Base-by-base conservation (phyloP, 2,888 invertebrate genomes). In the Agrochola circellaris region DNA sequence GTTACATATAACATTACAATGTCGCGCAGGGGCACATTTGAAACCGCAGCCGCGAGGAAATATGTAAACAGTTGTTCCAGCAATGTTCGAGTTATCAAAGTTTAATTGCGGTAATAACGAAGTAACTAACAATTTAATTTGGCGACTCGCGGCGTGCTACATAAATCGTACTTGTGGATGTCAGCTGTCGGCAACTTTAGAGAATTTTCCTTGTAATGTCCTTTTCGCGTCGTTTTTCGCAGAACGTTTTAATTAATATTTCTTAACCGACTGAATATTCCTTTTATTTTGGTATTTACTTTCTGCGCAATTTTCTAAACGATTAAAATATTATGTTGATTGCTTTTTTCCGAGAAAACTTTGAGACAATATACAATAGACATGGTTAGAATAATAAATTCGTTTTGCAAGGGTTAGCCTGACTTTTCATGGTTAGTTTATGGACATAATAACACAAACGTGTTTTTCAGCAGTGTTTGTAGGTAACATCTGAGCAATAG, bases 111-210 rank as follows among this genome's bases (percentile, higher is more conserved):
- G 95, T 91, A 94, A 95, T 96, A 95, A 94, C 94, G 93, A 93
- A 95, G 92, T 92, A 93, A 95, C 92, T 94, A 95, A 94, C 95
- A 94, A 93, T 95, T 96, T 95, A 95, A 95, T 96, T 96, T 94
- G 93, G 93, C 91, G 92, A 92, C 93, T 93, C 91, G 91, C 88
- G 88, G 91, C 90, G 91, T 89, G 93, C 93, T 92, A 93, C 94
- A 95, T 96, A 96, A 96, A 96, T 96, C 92, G 93, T 95, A 95
- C 95, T 96, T 94, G 93, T 93, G 92, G 95, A 95, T 95, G 96
- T 96, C 96, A 96, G 95, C 95, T 95, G 96, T 95, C 96, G 94
- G 89, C 93, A 96, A 96, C 94, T 96, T 95, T 92, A 86, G 92
- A 90, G 90, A 95, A 94, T 94, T 95, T 95, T 94, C 95, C 94